Base-by-base conservation (phyloP, 2,888 invertebrate genomes). In the Spodoptera littoralis region DNA sequence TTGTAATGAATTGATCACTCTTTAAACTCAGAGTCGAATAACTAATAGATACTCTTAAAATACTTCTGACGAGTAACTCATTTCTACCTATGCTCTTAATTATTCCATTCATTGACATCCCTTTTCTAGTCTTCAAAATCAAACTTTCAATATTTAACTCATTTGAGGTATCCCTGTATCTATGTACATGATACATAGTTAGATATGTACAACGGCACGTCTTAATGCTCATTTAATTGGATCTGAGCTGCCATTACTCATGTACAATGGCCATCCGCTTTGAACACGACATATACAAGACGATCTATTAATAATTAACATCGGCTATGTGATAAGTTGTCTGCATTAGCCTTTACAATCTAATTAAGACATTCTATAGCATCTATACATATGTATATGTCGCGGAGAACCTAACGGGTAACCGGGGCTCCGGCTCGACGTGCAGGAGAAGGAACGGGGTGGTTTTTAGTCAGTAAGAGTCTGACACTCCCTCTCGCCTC, bases 141-240 rank as follows among this genome's bases (percentile, higher is more conserved):
- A 55, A 70, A 11, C 27, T 59, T 13, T 42, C 42, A 59, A 13
- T 49, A 64, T 77, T 60, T 55, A 30, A 18, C 48, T 57, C 48
- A 59, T 58, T 58, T 58, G 50, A 60, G 13, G 4, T 43, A 65
- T 66, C 56, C 54, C 24, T 30, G 71, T 65, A 65, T 73, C n/a
- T 58, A 61, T 22, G 4, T 30, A 54, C 49, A 60, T 65, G 62
- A 70, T 52, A 63, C 27, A 57, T 52, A 61, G 9, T 36, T 9
- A 36, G 55, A 54, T 44, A 72, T 60, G 56, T 44, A 72, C 58
- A 70, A 65, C 70, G 67, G 76, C 75, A 66, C 66, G 57, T 64
- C 73, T 80, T 80, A 79, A 80, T 71, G 78, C 63, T 71, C 74
- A 79, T 82, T 84, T 88, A 89, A 88, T 87, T 87, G 84, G 83